Conservation (phyloP, 2,113 vertebrate genomes). For the Poeciliopsis prolifica region DNA sequence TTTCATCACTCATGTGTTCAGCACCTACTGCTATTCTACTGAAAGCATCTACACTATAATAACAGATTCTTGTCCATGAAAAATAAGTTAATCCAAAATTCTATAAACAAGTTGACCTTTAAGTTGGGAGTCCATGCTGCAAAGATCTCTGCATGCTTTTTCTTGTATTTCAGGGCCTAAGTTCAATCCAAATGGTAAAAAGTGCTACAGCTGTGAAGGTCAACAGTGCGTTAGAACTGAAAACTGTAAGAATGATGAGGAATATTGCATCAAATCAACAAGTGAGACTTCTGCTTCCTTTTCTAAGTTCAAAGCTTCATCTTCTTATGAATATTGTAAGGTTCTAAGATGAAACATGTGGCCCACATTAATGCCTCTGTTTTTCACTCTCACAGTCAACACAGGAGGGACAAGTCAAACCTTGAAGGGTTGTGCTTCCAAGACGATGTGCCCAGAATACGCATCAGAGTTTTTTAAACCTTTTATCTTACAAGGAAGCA, state of each 20-base stretch:
- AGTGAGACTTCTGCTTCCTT: constrained; percentile 24
- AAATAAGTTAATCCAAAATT: no score
- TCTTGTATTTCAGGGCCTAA: constrained; percentile 24
- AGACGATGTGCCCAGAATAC: constrained; percentile 3
- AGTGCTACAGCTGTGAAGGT: constrained; percentile 54
- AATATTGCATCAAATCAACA: constrained; percentile 48
- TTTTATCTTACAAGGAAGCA: not conserved
- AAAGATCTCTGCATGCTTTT: not conserved
- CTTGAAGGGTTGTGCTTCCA: constrained; percentile 62
- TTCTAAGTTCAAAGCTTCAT: not conserved
- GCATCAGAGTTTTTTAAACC: fast-evolving
- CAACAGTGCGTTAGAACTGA: constrained; percentile 17
- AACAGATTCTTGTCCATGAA: not conserved
- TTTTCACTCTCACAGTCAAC: constrained; percentile 19
- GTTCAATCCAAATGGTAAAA: constrained; percentile 50
- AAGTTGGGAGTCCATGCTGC: not conserved
- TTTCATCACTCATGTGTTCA: not conserved
- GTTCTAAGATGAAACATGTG: not conserved
- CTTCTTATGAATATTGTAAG: not conserved
- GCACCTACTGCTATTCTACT: not conserved
- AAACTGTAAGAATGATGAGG: constrained; percentile 51
- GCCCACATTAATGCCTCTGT: not conserved
- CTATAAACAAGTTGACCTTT: not conserved
- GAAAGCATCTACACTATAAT: not conserved
- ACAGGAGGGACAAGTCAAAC: fast-evolving